Percentiles rank a stretch among this genome's conserved stretches.
These are phyloP conservation scores for Aphaenogaster rudis DNA, from an alignment of 1,140 invertebrate genomes.

Conservation along the genomic window DNA sequence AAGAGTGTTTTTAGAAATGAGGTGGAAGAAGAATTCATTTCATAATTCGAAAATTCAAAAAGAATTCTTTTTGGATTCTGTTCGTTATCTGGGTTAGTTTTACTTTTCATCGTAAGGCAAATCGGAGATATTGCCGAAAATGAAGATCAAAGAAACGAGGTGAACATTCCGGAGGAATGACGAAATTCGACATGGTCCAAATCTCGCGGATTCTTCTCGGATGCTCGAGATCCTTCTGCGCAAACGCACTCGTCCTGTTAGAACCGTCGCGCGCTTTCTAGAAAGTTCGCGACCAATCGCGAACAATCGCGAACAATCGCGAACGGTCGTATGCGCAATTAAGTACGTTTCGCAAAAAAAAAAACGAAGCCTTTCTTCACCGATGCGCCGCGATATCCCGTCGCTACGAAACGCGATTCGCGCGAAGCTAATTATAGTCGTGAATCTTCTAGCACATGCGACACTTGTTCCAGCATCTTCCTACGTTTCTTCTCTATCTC, in stretches of 20 bases:
- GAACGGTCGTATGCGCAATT: neutral
- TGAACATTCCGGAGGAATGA: neutral
- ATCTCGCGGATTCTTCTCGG: neutral
- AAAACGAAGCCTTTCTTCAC: neutral
- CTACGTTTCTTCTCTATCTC: neutral
- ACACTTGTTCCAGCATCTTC: conserved; percentile 44
- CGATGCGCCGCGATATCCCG: neutral
- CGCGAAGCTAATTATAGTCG: conserved; percentile 64
- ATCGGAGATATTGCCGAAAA: neutral
- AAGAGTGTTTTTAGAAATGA: no score
- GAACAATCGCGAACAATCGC: neutral
- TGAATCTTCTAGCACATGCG: neutral
- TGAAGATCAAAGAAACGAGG: neutral
- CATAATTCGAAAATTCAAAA: no score
- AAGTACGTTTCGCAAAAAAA: neutral
- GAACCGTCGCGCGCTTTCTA: neutral
- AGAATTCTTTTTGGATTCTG: no score
- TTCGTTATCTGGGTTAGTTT: no score
- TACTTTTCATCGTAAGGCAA: neutral
- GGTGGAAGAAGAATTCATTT: no score
- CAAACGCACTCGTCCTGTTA: conserved; percentile 1
- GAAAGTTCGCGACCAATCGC: neutral
- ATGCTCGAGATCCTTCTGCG: neutral
- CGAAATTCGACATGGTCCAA: neutral
- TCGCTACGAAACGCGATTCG: neutral